Percentiles rank a stretch among this genome's conserved stretches.
phyloP scores from a whole-genome alignment of 2,797 vertebrate genomes.

The Arctocebus calabarensis region DNA sequence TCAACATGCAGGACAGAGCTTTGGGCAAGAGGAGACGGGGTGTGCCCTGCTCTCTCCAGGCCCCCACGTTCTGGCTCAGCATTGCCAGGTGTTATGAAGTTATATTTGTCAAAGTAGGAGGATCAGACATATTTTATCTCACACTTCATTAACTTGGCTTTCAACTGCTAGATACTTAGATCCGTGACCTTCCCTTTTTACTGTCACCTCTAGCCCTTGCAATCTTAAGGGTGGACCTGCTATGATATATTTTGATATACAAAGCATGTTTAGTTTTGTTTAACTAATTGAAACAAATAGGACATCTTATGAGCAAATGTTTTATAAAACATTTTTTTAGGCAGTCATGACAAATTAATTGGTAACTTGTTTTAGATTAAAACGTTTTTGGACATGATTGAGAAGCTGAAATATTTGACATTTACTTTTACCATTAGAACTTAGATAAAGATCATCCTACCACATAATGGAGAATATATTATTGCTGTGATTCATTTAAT shows the following conservation, averaged over 20 bases:
- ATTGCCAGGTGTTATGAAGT: neutral
- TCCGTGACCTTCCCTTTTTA: neutral
- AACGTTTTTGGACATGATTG: neutral
- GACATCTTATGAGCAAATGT: neutral
- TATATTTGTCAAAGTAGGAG: neutral
- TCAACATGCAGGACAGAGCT: neutral
- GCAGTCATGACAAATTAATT: neutral
- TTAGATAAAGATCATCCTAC: neutral
- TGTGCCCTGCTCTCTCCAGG: too few relatives aligned
- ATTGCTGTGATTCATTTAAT: neutral
- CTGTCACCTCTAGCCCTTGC: neutral
- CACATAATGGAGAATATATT: neutral
- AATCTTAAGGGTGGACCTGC: neutral
- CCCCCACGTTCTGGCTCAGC: neutral
- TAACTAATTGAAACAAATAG: conserved; percentile 5
- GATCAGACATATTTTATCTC: neutral
- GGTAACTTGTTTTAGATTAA: neutral
- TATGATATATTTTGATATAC: neutral
- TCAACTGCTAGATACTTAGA: neutral
- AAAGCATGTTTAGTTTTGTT: neutral
- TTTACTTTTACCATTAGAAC: neutral
- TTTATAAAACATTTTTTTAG: neutral
- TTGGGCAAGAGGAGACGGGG: neutral
- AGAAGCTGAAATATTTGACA: neutral
- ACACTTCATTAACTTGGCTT: neutral